A percentile compares a stretch with the other conserved stretches of the same genome.
Conservation (phyloP, 2,797 vertebrate genomes). For the Sciaenops ocellatus region DNA sequence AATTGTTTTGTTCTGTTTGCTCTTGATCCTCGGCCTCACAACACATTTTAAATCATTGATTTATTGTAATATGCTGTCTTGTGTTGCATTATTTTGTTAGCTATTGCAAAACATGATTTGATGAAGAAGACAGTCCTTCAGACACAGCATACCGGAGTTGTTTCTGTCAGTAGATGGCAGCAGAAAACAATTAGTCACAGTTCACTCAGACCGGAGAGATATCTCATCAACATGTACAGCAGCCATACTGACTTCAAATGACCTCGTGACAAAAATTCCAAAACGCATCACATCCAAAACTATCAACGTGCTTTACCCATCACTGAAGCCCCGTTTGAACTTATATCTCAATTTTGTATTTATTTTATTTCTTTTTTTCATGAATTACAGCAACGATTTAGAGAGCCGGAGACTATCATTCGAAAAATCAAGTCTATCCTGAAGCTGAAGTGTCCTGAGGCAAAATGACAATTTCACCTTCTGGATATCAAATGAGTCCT, state of each 20-base stretch:
- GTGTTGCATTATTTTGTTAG: background rate
- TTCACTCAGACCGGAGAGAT: constrained; percentile 22
- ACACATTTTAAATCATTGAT: background rate
- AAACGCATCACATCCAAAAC: background rate
- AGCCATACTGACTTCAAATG: background rate
- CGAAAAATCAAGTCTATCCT: background rate
- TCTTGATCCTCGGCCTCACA: background rate
- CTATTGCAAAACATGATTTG: too few relatives aligned
- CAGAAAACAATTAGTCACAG: constrained; percentile 69
- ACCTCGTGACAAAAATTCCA: background rate
- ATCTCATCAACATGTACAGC: background rate
- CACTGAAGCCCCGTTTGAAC: background rate
- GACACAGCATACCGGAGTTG: constrained; percentile 9
- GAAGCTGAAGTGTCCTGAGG: constrained; percentile 12
- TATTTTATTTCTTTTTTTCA: background rate
- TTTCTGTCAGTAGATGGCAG: constrained; percentile 80
- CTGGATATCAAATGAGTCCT: background rate
- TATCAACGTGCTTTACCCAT: background rate
- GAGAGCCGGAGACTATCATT: background rate
- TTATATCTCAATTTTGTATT: background rate
- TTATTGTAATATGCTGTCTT: background rate
- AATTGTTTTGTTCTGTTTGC: background rate
- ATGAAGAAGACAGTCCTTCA: background rate
- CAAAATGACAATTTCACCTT: background rate
- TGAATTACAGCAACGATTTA: constrained; percentile 13